Conservation (phyloP, 2,797 vertebrate genomes). For the Melopsittacus undulatus region DNA sequence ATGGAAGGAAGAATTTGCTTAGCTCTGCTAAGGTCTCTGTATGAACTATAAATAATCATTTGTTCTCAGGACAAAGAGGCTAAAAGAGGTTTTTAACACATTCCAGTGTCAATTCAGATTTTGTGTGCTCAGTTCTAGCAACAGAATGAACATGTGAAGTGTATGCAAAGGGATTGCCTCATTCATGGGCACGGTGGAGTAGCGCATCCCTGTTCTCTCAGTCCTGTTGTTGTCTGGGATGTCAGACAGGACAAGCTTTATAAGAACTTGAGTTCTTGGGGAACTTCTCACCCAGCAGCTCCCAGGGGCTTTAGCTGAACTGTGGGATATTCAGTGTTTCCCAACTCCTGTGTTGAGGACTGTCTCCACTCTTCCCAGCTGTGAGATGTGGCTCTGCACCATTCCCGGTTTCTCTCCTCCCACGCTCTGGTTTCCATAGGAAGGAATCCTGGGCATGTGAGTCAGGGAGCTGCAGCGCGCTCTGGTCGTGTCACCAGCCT, state of each 20-base stretch:
- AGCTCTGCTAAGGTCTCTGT: not conserved
- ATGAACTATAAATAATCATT: not conserved
- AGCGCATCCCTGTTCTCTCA: not conserved
- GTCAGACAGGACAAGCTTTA: not conserved
- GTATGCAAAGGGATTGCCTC: not conserved
- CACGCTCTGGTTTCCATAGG: slow-evolving; percentile 37
- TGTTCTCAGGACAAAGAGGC: not conserved
- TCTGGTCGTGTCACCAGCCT: not conserved
- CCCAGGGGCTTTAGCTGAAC: slow-evolving; percentile 23
- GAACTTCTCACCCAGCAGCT: slow-evolving; percentile 6
- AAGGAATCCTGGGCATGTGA: slow-evolving; percentile 56
- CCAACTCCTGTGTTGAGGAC: not conserved
- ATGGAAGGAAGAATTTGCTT: not conserved
- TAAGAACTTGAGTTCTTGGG: not conserved
- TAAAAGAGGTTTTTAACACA: not conserved
- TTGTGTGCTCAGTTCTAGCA: not conserved
- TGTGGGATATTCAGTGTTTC: slow-evolving; percentile 47
- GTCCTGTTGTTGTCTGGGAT: not conserved
- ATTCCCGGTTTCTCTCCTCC: slow-evolving; percentile 26
- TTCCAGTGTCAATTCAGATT: not conserved
- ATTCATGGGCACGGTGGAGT: not conserved
- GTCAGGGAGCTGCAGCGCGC: not conserved
- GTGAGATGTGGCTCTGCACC: slow-evolving; percentile 10
- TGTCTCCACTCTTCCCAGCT: not conserved
- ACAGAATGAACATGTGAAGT: not conserved